Percentiles rank a stretch among this genome's conserved stretches.
Conservation (phyloP, 1,140 invertebrate genomes). For the Colletes latitarsis region DNA sequence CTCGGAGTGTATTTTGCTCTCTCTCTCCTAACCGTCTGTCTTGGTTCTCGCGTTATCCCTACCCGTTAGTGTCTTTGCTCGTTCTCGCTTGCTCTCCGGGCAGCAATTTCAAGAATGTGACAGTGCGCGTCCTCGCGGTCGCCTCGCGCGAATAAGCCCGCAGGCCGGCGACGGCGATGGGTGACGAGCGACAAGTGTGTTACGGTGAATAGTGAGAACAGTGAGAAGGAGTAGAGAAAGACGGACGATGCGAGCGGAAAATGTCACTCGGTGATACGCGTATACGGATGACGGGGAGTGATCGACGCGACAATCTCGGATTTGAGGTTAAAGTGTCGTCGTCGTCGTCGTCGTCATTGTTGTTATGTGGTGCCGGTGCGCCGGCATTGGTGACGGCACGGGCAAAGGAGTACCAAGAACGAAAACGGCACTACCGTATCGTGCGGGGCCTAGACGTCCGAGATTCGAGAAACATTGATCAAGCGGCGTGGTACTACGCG, state of each 20-base stretch:
- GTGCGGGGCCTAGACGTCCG: not conserved
- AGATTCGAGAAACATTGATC: slow-evolving; percentile 17
- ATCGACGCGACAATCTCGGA: slow-evolving; percentile 63
- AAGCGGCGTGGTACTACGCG: not conserved
- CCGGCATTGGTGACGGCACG: slow-evolving; percentile 62
- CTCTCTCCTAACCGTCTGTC: slow-evolving; percentile 14
- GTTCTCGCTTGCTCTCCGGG: slow-evolving; percentile 39
- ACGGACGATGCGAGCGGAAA: slow-evolving; percentile 66
- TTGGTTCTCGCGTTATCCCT: slow-evolving; percentile 13
- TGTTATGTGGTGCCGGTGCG: slow-evolving; percentile 68
- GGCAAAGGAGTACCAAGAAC: slow-evolving; percentile 44
- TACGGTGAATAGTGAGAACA: slow-evolving; percentile 49
- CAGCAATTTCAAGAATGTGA: slow-evolving; percentile 69
- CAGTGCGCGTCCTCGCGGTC: slow-evolving; percentile 67
- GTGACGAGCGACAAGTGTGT: slow-evolving; percentile 45
- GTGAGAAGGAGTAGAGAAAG: slow-evolving; percentile 24
- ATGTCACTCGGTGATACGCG: slow-evolving; percentile 73
- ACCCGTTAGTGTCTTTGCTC: slow-evolving; percentile 3
- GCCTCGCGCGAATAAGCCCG: slow-evolving; percentile 47
- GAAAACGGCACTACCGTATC: slow-evolving; percentile 41
- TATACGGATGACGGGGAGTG: slow-evolving; percentile 68
- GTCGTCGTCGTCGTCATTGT: slow-evolving; percentile 39
- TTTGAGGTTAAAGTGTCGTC: slow-evolving; percentile 59
- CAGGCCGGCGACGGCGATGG: slow-evolving; percentile 54
- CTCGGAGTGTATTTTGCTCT: slow-evolving; percentile 1